Base-by-base conservation (phyloP, 2,888 invertebrate species). In the Ornithoptera alexandrae region DNA sequence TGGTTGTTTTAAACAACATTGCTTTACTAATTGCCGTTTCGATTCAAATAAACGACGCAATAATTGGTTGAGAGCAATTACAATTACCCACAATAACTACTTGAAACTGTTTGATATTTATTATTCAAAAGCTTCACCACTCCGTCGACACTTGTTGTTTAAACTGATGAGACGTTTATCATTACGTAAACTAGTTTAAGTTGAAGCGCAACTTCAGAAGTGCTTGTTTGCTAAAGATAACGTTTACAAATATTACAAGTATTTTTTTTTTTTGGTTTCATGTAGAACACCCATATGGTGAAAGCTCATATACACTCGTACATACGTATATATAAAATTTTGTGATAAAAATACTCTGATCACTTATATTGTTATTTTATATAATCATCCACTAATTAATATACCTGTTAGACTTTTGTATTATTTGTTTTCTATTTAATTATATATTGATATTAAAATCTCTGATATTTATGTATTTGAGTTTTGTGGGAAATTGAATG, bases 181-280 rank as follows among this genome's bases (percentile, higher is more conserved):
- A 77, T 67, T 71, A 63, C 64, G 69, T 77, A 79, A 71, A 78
- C 81, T 86, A 86, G 86, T 83, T 84, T 81, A 5, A 83, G 80
- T 79, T 46, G 82, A 81, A 80, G 82, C 77, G 88, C 89, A 88
- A 84, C 90, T 85, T 84, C 85, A 89, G 89, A 80, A 90, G 90
- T 87, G 79, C 53, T 79, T 84, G 79, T 85, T 77, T 79, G 78
- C 76, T 69, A 73, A 73, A 85, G 90, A 90, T 90, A 89, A 83
- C 78, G 79, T 72, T 72, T 71, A 78, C 77, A 82, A 84, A 85
- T 81, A 81, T 82, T 79, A 79, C 81, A 82, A 81, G 72, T 72
- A 82, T 78, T 83, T 84, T 83, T 22, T 83, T 22, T 22, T 80
- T 78, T 68, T 10, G 3, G 15, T 69, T 69, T 72, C 30, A n/a